Evolutionary conservation across 2,113 vertebrate species (phyloP).

Genomic region (Nymphicus hollandicus): DNA sequence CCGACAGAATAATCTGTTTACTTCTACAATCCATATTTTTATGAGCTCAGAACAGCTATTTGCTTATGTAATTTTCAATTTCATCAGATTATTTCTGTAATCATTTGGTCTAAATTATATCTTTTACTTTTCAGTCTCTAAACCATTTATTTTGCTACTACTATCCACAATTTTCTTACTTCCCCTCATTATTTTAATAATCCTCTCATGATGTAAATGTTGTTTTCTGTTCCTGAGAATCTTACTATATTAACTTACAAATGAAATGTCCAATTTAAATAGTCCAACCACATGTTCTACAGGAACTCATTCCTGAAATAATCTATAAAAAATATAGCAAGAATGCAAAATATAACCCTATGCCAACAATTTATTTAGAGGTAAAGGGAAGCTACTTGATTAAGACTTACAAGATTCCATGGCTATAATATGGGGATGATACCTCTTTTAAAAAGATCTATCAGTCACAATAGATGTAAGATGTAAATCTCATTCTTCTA

Average conservation of each 20-base stretch:
- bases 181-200: not conserved
- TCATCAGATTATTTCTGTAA: not conserved
- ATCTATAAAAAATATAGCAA: not conserved
- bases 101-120: not conserved
- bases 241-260: not conserved
- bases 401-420: not conserved
- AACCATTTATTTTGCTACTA: not conserved
- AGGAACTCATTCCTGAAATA: not conserved
- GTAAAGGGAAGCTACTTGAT: not conserved
- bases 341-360: not conserved
- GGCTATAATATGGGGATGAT: not conserved
- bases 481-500: not conserved
- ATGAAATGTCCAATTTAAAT: not conserved
- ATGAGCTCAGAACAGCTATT: not conserved
- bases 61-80: not conserved
- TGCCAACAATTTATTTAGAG: not conserved
- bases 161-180: not conserved
- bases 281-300: not conserved
- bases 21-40: not conserved
- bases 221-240: not conserved
- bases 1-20: not conserved
- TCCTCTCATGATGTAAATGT: not conserved
- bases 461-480: not conserved
- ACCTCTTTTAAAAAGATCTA: not conserved
- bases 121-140: not conserved